Evolutionary conservation across 1,140 invertebrate species (phyloP).

Genomic region (Aphaenogaster rudis): DNA sequence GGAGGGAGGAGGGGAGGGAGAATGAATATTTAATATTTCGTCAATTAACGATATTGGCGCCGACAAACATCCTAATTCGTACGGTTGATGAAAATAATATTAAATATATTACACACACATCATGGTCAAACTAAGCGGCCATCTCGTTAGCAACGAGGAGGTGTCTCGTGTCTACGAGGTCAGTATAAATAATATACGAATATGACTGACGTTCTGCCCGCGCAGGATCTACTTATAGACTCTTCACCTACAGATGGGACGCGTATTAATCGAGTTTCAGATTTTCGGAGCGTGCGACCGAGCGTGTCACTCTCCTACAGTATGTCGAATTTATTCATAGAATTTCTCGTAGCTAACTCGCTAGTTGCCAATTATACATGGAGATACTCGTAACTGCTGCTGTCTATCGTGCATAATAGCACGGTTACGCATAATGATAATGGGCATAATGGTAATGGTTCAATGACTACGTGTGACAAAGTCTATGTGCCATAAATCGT

Average conservation of each 20-base stretch:
- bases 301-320: slow-evolving; percentile 61
- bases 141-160: slow-evolving; percentile 82
- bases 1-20: too few relatives aligned
- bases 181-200: slow-evolving; percentile 82
- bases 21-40: not conserved
- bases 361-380: slow-evolving; percentile 66
- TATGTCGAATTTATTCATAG: slow-evolving; percentile 74
- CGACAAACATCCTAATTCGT: not conserved
- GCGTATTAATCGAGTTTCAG: slow-evolving; percentile 86
- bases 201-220: slow-evolving; percentile 82
- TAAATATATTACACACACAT: not conserved
- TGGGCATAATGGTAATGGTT: slow-evolving; percentile 1
- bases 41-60: not conserved
- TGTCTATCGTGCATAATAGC: slow-evolving; percentile 33
- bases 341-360: slow-evolving; percentile 64
- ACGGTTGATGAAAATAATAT: slow-evolving; percentile 23
- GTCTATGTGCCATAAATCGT: not conserved
- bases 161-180: slow-evolving; percentile 70
- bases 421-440: not conserved
- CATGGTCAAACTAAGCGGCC: slow-evolving; percentile 3
- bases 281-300: slow-evolving; percentile 75
- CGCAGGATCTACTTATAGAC: slow-evolving; percentile 85
- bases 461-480: not conserved
- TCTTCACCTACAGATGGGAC: slow-evolving; percentile 83
- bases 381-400: slow-evolving; percentile 61